Evolutionary conservation across 1,140 invertebrate genomes (phyloP).

Genomic region (Heliconius nattereri): DNA sequence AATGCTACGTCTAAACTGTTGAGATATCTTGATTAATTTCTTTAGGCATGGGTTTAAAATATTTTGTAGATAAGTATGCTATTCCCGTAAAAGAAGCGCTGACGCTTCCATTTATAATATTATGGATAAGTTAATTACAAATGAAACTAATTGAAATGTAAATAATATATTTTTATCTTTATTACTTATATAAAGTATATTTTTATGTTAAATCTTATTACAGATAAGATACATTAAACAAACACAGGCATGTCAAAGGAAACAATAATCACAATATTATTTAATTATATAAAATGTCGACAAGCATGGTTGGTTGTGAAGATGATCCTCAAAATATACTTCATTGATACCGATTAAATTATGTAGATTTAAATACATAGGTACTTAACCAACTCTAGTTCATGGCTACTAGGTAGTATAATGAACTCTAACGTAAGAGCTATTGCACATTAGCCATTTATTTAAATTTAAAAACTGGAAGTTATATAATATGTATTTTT

Average conservation of each 20-base stretch:
- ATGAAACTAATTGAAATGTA: not conserved
- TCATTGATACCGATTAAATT: not conserved
- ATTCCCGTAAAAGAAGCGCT: too few relatives aligned
- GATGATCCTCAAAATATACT: not conserved
- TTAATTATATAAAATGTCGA: not conserved
- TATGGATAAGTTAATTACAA: not conserved
- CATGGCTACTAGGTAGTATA: not conserved
- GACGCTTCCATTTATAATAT: too few relatives aligned
- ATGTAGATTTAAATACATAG: not conserved
- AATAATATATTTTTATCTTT: not conserved
- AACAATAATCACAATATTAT: not conserved
- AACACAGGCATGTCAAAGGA: not conserved
- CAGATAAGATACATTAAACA: not conserved
- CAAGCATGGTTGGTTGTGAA: not conserved
- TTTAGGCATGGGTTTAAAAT: too few relatives aligned
- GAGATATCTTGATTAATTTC: too few relatives aligned
- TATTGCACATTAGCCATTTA: not conserved
- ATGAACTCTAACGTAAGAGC: not conserved
- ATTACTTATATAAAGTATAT: slow-evolving; percentile 18
- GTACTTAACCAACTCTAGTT: not conserved
- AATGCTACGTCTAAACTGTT: too few relatives aligned
- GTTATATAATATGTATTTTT: too few relatives aligned
- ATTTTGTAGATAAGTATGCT: too few relatives aligned
- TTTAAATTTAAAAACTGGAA: not conserved
- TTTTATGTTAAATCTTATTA: slow-evolving; percentile 21